Evolutionary conservation across 2,888 invertebrate genomes (phyloP).

Genomic region (Campoletis raptor): DNA sequence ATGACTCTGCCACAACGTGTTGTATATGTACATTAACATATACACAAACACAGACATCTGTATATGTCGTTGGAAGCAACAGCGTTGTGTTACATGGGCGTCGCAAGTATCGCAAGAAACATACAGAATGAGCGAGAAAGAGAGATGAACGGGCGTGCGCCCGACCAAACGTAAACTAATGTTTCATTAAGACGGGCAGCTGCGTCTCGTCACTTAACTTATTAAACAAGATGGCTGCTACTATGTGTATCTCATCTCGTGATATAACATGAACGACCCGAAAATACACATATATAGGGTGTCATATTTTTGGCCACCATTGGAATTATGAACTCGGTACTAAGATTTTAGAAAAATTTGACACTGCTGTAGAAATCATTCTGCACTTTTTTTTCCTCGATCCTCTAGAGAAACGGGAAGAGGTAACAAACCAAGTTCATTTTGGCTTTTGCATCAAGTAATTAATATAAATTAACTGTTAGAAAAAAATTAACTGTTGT

Average conservation of each 20-base stretch:
- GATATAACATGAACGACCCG: slow-evolving; percentile 53
- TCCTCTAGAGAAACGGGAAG: not conserved
- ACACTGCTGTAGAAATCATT: not conserved
- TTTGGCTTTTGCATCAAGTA: not conserved
- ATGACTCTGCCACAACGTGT: slow-evolving; percentile 68
- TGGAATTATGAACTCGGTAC: not conserved
- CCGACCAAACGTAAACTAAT: slow-evolving; percentile 82
- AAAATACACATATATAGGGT: slow-evolving; percentile 48
- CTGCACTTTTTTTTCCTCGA: not conserved
- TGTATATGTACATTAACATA: slow-evolving; percentile 35
- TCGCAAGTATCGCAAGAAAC: slow-evolving; percentile 57
- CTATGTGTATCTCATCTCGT: slow-evolving; percentile 41
- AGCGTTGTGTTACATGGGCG: slow-evolving; percentile 54
- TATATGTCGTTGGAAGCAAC: slow-evolving; percentile 40
- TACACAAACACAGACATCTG: slow-evolving; percentile 27
- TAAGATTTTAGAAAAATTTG: not conserved
- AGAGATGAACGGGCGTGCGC: slow-evolving; percentile 68
- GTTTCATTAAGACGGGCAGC: slow-evolving; percentile 84
- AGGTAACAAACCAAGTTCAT: not conserved
- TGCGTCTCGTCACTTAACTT: slow-evolving; percentile 84
- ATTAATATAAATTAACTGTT: not conserved
- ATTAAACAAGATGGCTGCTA: slow-evolving; percentile 82
- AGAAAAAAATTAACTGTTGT: too few species aligned
- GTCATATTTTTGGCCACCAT: slow-evolving; percentile 23
- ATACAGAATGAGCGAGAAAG: slow-evolving; percentile 58